phyloP scores from a whole-genome alignment of 64 coral and sea anemone species.

The Platygyra sinensis region DNA sequence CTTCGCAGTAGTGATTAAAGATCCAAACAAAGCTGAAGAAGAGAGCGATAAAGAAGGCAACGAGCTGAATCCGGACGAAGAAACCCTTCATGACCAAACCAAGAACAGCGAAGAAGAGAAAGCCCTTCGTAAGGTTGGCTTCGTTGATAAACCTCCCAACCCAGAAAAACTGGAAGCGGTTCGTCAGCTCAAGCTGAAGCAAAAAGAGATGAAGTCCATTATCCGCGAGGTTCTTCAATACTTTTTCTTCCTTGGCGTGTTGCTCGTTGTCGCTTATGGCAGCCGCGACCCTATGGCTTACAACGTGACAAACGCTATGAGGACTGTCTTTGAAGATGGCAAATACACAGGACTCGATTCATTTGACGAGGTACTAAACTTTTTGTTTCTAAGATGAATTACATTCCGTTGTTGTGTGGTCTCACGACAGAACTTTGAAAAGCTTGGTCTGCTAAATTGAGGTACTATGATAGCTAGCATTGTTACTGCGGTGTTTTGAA shows the following conservation, averaged over 20 bases:
- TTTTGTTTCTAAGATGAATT: background rate
- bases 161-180: constrained; percentile 72
- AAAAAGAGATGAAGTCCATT: constrained; percentile 87
- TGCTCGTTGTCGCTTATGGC: constrained; percentile 78
- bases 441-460: too few relatives aligned
- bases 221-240: constrained; percentile 84
- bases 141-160: constrained; percentile 88
- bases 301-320: constrained; percentile 74
- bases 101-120: constrained; percentile 80
- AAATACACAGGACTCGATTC: constrained; percentile 66
- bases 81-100: constrained; percentile 62
- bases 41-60: constrained; percentile 60
- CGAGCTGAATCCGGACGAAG: constrained; percentile 80
- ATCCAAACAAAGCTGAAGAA: constrained; percentile 88
- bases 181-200: constrained; percentile 71
- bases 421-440: too few relatives aligned
- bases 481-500: too few relatives aligned
- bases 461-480: too few relatives aligned
- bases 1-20: constrained; percentile 91
- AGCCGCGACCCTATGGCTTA: constrained; percentile 87
- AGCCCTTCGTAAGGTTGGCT: constrained; percentile 77
- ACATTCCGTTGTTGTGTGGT: too few relatives aligned
- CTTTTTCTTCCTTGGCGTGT: constrained; percentile 64
- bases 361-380: constrained; percentile 50
- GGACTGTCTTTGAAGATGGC: constrained; percentile 50